Evolutionary conservation across 2,888 invertebrate genomes (phyloP).

Genomic region (Eubasilissa splendida): DNA sequence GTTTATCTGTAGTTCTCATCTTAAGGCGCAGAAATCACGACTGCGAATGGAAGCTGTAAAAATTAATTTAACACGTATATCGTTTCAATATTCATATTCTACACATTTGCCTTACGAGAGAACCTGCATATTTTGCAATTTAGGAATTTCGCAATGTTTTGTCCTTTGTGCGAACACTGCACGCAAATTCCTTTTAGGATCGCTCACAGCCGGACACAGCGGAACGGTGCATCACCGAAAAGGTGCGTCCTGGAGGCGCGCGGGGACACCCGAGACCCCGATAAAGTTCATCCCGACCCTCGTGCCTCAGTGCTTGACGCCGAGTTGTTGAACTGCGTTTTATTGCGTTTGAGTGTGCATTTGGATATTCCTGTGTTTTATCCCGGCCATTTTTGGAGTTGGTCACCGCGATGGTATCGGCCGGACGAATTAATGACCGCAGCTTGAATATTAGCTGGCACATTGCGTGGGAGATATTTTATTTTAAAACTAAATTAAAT

Average conservation of each 20-base stretch:
- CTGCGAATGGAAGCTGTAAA: too few relatives aligned
- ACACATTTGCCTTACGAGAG: too few relatives aligned
- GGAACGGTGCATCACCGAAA: slow-evolving; percentile 15
- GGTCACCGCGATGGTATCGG: slow-evolving; percentile 20
- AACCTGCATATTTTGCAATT: not conserved
- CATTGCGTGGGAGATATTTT: not conserved
- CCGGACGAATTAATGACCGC: not conserved
- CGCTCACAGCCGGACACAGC: slow-evolving; percentile 4
- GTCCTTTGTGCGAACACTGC: not conserved
- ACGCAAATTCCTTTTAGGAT: slow-evolving; percentile 11
- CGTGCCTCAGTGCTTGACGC: slow-evolving; percentile 22
- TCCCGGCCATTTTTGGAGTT: not conserved
- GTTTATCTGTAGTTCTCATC: too few relatives aligned
- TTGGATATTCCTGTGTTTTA: slow-evolving; percentile 1
- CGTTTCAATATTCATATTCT: too few relatives aligned
- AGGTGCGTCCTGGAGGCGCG: slow-evolving; percentile 29
- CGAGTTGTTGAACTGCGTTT: slow-evolving; percentile 21
- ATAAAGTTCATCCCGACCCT: slow-evolving; percentile 34
- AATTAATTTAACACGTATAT: too few relatives aligned
- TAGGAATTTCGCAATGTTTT: not conserved
- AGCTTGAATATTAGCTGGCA: slow-evolving; percentile 17
- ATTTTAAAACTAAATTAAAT: slow-evolving; percentile 8
- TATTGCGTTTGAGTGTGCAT: slow-evolving; percentile 11
- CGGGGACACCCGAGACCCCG: slow-evolving; percentile 29
- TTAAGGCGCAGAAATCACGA: too few relatives aligned